Base-by-base conservation (phyloP, 1,140 invertebrate genomes). In the Pachyrhynchus sulphureomaculatus region DNA sequence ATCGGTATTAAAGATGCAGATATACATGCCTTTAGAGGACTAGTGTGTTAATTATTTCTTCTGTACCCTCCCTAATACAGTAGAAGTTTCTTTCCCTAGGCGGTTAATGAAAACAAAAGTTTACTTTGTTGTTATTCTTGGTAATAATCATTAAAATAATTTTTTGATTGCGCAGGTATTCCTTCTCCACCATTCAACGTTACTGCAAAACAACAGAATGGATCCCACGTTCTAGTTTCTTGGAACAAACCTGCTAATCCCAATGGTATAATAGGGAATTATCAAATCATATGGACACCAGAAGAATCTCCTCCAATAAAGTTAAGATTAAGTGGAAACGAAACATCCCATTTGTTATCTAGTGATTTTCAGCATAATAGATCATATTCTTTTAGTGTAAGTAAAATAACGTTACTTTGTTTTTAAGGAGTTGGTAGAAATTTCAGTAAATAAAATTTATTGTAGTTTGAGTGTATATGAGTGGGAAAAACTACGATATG, bases 311-410 rank as follows among this genome's bases (percentile, higher is more conserved):
- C 74, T 37, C 66, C 72, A 24, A 67, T 72, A 37, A 54, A 65
- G 18, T 69, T 75, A 17, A 64, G 53, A 37, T 29, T 72, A 15
- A 59, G 39, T 34, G 70, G 66, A 9, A 74, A 74, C 70, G 69
- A 85, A 77, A 69, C 83, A 70, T 29, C 81, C 2, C 77, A 81
- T 18, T 64, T 82, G 2, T 73, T 87, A 4, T 79, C 78, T 18
- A 73, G 81, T 2, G 77, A 80, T 55, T 91, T 89, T 65, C 76
- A 81, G 47, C 80, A 84, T 13, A 81, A 82, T 15, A 75, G 70
- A 2, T 83, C 83, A 51, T 92, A 92, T 73, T 84, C 85, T 0
- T 90, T 92, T 76, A 90, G 87, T 86, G 88, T 88, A 74, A 78
- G 77, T 77, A 45, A 33, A n/a, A 15, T 12, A 21, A 41, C 23